phyloP scores from a whole-genome alignment of 2,113 vertebrate species.

The Egretta garzetta region DNA sequence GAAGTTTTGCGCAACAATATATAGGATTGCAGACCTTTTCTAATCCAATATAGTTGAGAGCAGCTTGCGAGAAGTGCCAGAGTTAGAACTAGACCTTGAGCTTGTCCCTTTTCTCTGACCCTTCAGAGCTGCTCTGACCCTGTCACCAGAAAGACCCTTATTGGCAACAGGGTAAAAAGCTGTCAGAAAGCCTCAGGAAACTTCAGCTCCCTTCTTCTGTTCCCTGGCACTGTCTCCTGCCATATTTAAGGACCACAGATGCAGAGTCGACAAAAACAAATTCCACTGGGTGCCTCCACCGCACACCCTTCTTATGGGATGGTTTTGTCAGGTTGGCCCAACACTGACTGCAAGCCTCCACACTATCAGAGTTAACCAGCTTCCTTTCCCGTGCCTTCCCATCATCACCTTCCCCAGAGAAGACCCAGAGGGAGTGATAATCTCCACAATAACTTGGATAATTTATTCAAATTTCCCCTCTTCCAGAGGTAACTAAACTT shows the following conservation, averaged over 20 bases:
- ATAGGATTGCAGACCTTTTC: background rate
- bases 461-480: background rate
- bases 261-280: background rate
- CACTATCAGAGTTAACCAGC: background rate
- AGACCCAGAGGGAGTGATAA: background rate
- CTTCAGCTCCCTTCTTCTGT: background rate
- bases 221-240: background rate
- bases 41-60: fast-evolving
- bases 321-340: background rate
- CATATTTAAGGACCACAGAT: background rate
- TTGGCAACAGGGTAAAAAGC: background rate
- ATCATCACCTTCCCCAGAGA: background rate
- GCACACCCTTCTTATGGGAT: background rate
- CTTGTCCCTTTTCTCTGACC: background rate
- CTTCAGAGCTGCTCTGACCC: background rate
- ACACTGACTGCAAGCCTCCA: fast-evolving
- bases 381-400: background rate
- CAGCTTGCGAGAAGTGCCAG: background rate
- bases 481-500: background rate
- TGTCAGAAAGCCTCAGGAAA: background rate
- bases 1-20: background rate
- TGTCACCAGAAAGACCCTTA: background rate
- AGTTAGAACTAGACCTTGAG: background rate
- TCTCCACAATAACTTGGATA: background rate
- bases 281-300: background rate